These are phyloP conservation scores for Terrapene triunguis DNA, from an alignment of 2,113 vertebrate species.

Conservation along the genomic window DNA sequence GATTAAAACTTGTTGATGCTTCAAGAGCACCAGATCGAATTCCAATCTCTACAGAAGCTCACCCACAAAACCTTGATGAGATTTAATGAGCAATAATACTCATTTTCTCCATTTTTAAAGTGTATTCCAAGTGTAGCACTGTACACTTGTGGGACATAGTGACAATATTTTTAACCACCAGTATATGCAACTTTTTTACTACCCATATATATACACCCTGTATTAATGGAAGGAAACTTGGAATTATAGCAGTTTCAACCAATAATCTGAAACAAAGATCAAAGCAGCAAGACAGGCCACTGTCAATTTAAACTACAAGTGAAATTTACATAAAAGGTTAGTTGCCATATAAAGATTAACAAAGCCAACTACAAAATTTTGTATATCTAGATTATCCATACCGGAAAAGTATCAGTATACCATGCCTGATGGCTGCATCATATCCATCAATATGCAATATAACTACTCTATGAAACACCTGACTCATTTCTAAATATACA, in stretches of 20 bases:
- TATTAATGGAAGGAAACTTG: not conserved
- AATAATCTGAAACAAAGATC: not conserved
- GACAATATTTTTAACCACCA: not conserved
- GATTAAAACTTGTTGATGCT: not conserved
- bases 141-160: not conserved
- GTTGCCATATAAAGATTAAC: not conserved
- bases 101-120: not conserved
- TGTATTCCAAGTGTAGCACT: not conserved
- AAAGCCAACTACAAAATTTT: not conserved
- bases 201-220: not conserved
- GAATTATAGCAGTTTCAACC: not conserved
- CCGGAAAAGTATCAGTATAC: conserved; percentile 27
- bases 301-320: not conserved
- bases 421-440: not conserved
- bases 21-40: not conserved
- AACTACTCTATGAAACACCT: conserved; percentile 43
- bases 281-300: fast-evolving
- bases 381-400: not conserved
- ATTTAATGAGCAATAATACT: not conserved
- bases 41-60: not conserved
- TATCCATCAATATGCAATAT: not conserved
- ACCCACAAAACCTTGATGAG: not conserved
- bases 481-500: not conserved
- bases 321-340: not conserved
- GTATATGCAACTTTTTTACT: not conserved